These are phyloP conservation scores for Oxycera nigricornis DNA, from an alignment of 2,888 invertebrate species.

Conservation along the genomic window DNA sequence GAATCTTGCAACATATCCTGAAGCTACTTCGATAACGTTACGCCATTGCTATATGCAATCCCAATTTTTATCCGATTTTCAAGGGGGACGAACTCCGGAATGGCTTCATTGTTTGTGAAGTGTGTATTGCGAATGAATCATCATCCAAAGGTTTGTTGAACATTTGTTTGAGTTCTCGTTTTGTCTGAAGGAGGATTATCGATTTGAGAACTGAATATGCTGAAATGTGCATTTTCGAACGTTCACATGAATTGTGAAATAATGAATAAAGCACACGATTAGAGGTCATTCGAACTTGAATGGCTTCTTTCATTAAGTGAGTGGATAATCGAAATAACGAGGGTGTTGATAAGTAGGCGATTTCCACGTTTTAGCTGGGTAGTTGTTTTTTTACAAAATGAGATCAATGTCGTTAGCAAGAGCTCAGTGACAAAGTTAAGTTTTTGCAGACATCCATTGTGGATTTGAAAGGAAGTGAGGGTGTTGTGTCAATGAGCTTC, in stretches of 20 bases:
- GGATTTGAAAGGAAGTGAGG: no score
- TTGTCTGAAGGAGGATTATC: slow-evolving; percentile 10
- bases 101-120: background rate
- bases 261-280: slow-evolving; percentile 9
- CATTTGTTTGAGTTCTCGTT: background rate
- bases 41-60: background rate
- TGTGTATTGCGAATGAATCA: background rate
- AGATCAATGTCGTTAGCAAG: no score
- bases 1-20: background rate
- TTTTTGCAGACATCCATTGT: no score
- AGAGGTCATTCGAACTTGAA: slow-evolving; percentile 12
- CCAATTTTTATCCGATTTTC: background rate
- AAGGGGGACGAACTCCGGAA: background rate
- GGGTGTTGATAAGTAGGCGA: background rate
- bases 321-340: background rate
- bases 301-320: background rate
- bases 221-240: slow-evolving; percentile 1
- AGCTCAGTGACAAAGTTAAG: no score
- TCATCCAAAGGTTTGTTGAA: background rate
- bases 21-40: background rate
- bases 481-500: no score
- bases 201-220: slow-evolving; percentile 7
- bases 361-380: background rate
- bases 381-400: no score
- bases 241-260: background rate